Evolutionary conservation across 2,113 vertebrate species (phyloP), one percentile per base, ranked within the genome.

Genomic region (Pteruthius melanotis): DNA sequence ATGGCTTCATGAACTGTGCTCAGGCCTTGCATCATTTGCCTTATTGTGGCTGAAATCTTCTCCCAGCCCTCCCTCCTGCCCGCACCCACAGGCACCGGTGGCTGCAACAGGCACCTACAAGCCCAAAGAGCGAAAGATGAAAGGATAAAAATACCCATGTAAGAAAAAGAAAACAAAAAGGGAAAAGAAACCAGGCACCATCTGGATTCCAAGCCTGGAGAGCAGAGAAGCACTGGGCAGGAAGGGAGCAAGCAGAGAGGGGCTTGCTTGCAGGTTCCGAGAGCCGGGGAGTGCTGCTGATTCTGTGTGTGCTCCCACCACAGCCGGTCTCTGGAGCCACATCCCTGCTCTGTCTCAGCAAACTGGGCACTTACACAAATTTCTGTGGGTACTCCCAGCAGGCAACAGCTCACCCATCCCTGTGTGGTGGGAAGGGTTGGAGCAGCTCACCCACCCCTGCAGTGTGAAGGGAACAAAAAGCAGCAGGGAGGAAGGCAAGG

Each of bases 41-140:
- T 87, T 7, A 2, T 10, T 77, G 78, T 2, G 18, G 80, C 49
- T 0, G 0, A 68, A 65, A 45, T 64, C 78, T 68, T 52, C 82
- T 39, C 47, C 86, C 61, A 89, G 66, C 42, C 33, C 54, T 60
- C 71, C 40, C 30, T 56, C 50, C 56, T 39, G 47, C 57, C 60
- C 20, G 57, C 42, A 33, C 45, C 86, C 72, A 33, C n/a, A 39
- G 86, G 78, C 89, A 49, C 42, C 0, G 0, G 37, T 0, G 0
- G 47, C 68, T 76, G 61, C 22, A 79, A 68, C 47, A 14, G 9
- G 86, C 72, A 63, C 44, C 49, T 83, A 53, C 72, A 84, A 49
- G 82, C 74, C 92, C 78, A 19, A 47, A 21, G 74, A 84, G 57
- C 3, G 1, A 61, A 83, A 66, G 86, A 83, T 1, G 2, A 76